Evolutionary conservation across 2,113 vertebrate genomes (phyloP).

Genomic region (Typhlomys cinereus): DNA sequence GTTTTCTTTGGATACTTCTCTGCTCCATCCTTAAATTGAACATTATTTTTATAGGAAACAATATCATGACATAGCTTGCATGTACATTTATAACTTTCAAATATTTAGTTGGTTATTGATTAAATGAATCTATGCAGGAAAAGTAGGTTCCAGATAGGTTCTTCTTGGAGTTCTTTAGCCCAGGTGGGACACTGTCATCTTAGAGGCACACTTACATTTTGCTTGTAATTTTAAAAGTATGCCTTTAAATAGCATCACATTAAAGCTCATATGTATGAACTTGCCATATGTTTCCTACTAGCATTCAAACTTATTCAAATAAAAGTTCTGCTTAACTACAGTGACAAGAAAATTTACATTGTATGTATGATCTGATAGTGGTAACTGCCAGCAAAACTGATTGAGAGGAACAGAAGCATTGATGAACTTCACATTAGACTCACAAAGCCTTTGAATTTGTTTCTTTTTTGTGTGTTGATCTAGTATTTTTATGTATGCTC

Average conservation of each 20-base stretch:
- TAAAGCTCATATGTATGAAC: neutral
- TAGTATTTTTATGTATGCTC: no score
- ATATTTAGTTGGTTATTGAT: neutral
- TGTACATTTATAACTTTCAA: conserved; percentile 20
- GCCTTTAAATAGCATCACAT: neutral
- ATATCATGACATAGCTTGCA: neutral
- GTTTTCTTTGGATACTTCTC: neutral
- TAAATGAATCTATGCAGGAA: neutral
- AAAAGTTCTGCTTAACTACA: neutral
- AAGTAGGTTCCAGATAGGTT: neutral
- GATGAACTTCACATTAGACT: conserved; percentile 1
- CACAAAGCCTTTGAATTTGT: no score
- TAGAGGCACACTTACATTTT: neutral
- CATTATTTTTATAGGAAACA: neutral
- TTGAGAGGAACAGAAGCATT: neutral
- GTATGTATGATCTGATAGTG: neutral
- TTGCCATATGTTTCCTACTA: neutral
- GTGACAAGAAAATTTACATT: neutral
- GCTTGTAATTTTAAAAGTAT: neutral
- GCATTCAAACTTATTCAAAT: neutral
- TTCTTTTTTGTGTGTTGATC: no score
- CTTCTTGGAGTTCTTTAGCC: neutral
- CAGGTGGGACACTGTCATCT: neutral
- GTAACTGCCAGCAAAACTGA: neutral
- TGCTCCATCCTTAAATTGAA: neutral